These are phyloP conservation scores for Miltochrista miniata DNA, from an alignment of 2,888 invertebrate species.

Conservation along the genomic window DNA sequence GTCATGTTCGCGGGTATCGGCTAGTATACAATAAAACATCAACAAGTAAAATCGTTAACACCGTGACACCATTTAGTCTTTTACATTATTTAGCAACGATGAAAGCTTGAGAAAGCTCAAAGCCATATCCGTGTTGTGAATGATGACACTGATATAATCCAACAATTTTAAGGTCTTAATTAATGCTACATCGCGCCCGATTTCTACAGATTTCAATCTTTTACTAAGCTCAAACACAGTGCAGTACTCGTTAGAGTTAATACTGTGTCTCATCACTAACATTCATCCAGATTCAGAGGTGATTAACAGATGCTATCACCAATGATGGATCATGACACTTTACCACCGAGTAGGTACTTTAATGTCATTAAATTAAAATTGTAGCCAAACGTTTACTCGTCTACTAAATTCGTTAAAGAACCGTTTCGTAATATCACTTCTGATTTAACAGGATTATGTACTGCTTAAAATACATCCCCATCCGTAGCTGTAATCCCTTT, in stretches of 20 bases:
- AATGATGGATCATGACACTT: constrained; percentile 12
- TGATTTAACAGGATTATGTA: constrained; percentile 2
- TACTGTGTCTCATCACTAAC: not conserved
- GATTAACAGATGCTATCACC: constrained; percentile 11
- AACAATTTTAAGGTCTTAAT: not conserved
- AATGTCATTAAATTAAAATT: not conserved
- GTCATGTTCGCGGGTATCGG: too few relatives aligned
- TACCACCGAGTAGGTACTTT: constrained; percentile 1
- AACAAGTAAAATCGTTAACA: too few relatives aligned
- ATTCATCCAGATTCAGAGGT: constrained; percentile 7
- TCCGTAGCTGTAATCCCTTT: too few relatives aligned
- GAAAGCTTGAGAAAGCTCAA: too few relatives aligned
- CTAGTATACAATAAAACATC: too few relatives aligned
- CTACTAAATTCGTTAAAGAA: too few relatives aligned
- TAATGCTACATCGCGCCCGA: not conserved
- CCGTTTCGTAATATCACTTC: not conserved
- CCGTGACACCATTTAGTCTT: too few relatives aligned
- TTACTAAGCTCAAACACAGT: not conserved
- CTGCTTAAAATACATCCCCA: too few relatives aligned
- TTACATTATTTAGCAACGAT: too few relatives aligned
- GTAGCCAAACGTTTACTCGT: not conserved
- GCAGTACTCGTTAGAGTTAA: not conserved
- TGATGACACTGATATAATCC: not conserved
- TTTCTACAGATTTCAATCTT: not conserved
- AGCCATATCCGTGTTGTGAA: not conserved